Evolutionary conservation across 2,888 invertebrate species (phyloP).

Genomic region (Cheilosia urbana): DNA sequence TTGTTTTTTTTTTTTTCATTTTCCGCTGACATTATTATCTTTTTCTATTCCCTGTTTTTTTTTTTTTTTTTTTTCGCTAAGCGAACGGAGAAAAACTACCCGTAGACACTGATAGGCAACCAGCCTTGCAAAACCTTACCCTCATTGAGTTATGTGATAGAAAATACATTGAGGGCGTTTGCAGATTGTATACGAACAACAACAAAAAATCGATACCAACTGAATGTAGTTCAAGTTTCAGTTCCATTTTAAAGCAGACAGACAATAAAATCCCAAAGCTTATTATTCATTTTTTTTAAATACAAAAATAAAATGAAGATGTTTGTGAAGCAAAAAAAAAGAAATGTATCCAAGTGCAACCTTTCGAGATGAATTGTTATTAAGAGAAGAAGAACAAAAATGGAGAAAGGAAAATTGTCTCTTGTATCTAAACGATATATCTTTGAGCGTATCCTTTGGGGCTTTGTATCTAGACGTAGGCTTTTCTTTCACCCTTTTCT

Average conservation of each 20-base stretch:
- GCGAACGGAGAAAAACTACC: conserved; percentile 2
- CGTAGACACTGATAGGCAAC: conserved; percentile 8
- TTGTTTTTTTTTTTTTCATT: conserved; percentile 15
- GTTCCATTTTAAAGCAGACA: conserved; percentile 40
- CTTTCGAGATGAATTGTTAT: conserved; percentile 32
- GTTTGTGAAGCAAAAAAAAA: background rate
- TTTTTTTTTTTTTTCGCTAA: background rate
- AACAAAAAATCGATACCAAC: conserved; percentile 51
- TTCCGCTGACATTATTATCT: conserved; percentile 22
- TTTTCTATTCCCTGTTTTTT: background rate
- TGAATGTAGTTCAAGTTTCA: conserved; percentile 67
- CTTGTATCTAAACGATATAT: conserved; percentile 29
- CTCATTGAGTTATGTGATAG: conserved; percentile 51
- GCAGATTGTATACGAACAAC: background rate
- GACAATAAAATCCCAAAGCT: conserved; percentile 44
- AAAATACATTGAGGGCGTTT: conserved; percentile 38
- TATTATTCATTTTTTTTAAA: conserved; percentile 12
- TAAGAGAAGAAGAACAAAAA: conserved; percentile 2
- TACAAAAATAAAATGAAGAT: conserved; percentile 7
- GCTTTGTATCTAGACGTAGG: conserved; percentile 18
- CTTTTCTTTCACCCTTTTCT: background rate
- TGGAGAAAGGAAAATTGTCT: conserved; percentile 1
- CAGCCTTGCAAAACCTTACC: conserved; percentile 48
- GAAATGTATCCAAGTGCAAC: conserved; percentile 30
- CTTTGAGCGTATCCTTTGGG: conserved; percentile 13